Percentiles rank a stretch among this genome's conserved stretches.
These are phyloP conservation scores for Danio choprae DNA, from an alignment of 2,797 vertebrate species.

Conservation along the genomic window DNA sequence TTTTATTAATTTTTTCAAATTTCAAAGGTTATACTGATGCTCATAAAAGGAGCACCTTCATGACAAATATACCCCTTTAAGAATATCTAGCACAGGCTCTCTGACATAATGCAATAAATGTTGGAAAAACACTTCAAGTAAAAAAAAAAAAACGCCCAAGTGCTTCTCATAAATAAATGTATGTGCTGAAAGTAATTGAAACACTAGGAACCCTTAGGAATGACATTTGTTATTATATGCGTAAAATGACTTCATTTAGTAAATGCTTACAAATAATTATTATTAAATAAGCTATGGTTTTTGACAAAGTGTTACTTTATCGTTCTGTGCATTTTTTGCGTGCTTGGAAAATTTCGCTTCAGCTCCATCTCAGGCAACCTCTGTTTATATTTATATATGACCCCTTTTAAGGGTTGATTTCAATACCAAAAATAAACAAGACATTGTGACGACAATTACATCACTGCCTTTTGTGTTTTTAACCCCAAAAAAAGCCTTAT, in stretches of 20 bases:
- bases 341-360: neutral
- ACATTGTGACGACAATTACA: slow-evolving; percentile 6
- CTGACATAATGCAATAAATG: slow-evolving; percentile 28
- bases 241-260: neutral
- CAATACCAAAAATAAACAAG: neutral
- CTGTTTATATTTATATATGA: neutral
- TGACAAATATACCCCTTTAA: neutral
- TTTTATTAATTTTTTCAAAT: neutral
- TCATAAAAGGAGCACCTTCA: slow-evolving; percentile 1
- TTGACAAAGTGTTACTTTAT: neutral
- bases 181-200: neutral
- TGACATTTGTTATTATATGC: neutral
- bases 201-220: neutral
- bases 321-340: neutral
- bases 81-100: slow-evolving; percentile 11
- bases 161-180: slow-evolving; percentile 2
- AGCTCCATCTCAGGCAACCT: neutral
- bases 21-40: neutral
- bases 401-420: neutral
- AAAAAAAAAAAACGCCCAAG: slow-evolving; percentile 25
- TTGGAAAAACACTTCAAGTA: neutral
- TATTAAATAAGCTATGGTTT: neutral
- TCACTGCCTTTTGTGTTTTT: neutral
- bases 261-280: neutral
- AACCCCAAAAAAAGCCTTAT: slow-evolving; percentile 2